Evolutionary conservation across 2,113 vertebrate species (phyloP).

Genomic region (Campylorhamphus procurvoides): DNA sequence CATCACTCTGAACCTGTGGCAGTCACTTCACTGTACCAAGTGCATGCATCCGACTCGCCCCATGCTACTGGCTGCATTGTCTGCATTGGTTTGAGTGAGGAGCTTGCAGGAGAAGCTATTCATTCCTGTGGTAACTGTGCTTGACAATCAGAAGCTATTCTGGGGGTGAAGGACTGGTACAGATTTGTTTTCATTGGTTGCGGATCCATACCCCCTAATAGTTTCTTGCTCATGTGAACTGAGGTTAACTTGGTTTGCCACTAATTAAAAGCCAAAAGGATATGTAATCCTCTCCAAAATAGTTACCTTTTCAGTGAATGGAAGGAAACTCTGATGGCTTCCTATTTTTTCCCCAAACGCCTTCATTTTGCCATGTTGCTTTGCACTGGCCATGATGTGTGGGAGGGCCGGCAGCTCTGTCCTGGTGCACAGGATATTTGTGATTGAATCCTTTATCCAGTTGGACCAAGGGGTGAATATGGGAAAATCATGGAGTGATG

Average conservation of each 20-base stretch:
- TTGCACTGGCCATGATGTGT: neutral
- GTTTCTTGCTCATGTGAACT: neutral
- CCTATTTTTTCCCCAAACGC: neutral
- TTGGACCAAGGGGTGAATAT: neutral
- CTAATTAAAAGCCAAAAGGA: slow-evolving; percentile 43
- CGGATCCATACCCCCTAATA: neutral
- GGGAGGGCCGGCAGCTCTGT: neutral
- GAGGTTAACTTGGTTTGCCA: slow-evolving; percentile 5
- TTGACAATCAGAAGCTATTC: neutral
- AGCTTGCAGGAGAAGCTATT: neutral
- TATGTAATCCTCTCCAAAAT: neutral
- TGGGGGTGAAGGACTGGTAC: neutral
- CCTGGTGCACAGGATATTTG: neutral
- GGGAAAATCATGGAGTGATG: neutral
- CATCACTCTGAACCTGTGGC: neutral
- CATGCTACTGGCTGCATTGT: neutral
- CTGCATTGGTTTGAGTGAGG: slow-evolving; percentile 8
- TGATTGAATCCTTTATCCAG: neutral
- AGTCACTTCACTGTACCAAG: rapidly evolving
- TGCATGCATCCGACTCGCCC: neutral
- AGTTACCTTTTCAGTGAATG: slow-evolving; percentile 3
- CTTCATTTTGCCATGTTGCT: rapidly evolving
- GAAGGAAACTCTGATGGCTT: neutral
- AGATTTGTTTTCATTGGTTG: slow-evolving; percentile 34
- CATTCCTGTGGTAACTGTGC: neutral